Conservation (phyloP, 2,113 vertebrate species). For the Anolis carolinensis region DNA sequence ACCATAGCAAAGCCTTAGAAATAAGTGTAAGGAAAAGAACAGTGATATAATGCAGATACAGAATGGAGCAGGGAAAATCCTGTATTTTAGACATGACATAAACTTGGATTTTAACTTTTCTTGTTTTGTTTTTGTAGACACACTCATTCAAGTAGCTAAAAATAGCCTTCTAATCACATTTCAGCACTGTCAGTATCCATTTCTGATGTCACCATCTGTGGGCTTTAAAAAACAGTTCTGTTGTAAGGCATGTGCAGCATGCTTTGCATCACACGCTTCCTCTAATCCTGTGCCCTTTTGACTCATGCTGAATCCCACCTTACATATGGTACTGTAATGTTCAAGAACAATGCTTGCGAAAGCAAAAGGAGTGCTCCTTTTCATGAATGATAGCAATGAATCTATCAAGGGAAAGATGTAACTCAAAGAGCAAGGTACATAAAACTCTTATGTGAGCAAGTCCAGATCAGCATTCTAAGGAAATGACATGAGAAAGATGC, state of each 20-base stretch:
- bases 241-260: conserved; percentile 44
- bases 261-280: conserved; percentile 53
- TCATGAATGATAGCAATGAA: conserved; percentile 54
- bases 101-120: background rate
- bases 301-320: conserved; percentile 2
- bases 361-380: conserved; percentile 26
- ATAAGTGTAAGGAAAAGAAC: background rate
- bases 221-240: conserved; percentile 30
- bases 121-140: background rate
- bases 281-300: conserved; percentile 50
- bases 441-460: background rate
- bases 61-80: background rate
- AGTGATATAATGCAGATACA: background rate
- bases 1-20: background rate
- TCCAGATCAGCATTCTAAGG: background rate
- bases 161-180: conserved; percentile 18
- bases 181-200: conserved; percentile 22
- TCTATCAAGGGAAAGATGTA: conserved; percentile 12
- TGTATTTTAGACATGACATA: background rate
- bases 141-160: background rate
- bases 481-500: background rate
- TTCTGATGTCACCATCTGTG: conserved; percentile 35
- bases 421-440: background rate
- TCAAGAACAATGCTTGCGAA: conserved; percentile 48
- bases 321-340: conserved; percentile 37